phyloP scores from a whole-genome alignment of 1,140 invertebrate genomes.

The Hestina assimilis region DNA sequence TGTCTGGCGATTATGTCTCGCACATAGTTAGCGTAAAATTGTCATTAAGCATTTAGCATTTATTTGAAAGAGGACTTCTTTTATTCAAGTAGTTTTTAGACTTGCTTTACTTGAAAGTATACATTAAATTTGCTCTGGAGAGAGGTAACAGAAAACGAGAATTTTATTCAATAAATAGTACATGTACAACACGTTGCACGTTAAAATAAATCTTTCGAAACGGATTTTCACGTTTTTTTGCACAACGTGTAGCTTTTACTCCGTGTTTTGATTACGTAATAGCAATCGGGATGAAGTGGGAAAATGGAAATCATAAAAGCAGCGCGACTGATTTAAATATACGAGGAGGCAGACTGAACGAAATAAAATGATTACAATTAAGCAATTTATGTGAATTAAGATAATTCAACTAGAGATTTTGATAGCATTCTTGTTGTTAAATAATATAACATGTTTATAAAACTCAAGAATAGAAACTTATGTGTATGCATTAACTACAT shows the following conservation, averaged over 20 bases:
- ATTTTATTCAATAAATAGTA: neutral
- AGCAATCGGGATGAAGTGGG: neutral
- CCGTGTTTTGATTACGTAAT: constrained; percentile 16
- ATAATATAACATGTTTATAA: too few species aligned
- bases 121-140: too few species aligned
- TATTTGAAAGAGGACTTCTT: neutral
- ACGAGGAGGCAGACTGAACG: neutral
- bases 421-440: too few species aligned
- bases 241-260: constrained; percentile 2
- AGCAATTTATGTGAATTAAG: too few species aligned
- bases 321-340: neutral
- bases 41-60: too few species aligned
- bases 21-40: too few species aligned
- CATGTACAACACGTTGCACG: neutral
- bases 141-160: neutral
- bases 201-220: constrained; percentile 13
- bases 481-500: too few species aligned
- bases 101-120: too few species aligned
- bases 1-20: too few species aligned
- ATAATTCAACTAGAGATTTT: too few species aligned
- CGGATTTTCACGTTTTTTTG: constrained; percentile 14
- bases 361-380: neutral
- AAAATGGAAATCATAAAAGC: constrained; percentile 3
- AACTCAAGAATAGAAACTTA: too few species aligned
- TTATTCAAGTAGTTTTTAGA: neutral